phyloP scores from a whole-genome alignment of 2,888 invertebrate genomes.

The Tenthredo notha region DNA sequence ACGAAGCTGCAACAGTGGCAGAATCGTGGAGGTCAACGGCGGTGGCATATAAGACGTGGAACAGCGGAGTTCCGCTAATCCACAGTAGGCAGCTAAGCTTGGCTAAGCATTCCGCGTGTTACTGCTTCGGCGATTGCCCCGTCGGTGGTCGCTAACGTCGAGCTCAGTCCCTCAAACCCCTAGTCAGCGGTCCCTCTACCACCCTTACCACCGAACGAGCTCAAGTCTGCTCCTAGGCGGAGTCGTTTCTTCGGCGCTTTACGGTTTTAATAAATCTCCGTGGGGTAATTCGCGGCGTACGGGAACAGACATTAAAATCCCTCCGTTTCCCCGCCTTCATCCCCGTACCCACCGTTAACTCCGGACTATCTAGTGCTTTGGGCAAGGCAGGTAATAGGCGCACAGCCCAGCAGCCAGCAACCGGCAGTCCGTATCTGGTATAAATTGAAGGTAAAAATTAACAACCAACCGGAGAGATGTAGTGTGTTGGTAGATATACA shows the following conservation, averaged over 20 bases:
- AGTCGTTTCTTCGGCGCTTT: slow-evolving; percentile 75
- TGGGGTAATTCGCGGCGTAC: slow-evolving; percentile 75
- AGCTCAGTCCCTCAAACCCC: slow-evolving; percentile 62
- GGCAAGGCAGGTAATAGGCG: slow-evolving; percentile 44
- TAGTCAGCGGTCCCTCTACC: slow-evolving; percentile 56
- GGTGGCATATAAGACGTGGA: slow-evolving; percentile 57
- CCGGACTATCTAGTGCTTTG: slow-evolving; percentile 43
- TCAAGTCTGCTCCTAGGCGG: slow-evolving; percentile 64
- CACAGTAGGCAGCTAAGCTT: slow-evolving; percentile 66
- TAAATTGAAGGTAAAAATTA: slow-evolving; percentile 65
- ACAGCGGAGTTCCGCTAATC: slow-evolving; percentile 64
- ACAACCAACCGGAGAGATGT: slow-evolving; percentile 50
- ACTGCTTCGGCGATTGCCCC: slow-evolving; percentile 62
- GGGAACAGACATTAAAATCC: slow-evolving; percentile 72
- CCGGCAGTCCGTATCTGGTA: slow-evolving; percentile 46
- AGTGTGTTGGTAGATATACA: slow-evolving; percentile 10
- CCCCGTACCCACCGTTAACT: slow-evolving; percentile 45
- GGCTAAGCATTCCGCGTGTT: slow-evolving; percentile 65
- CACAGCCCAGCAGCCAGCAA: slow-evolving; percentile 15
- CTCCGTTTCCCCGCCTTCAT: slow-evolving; percentile 38
- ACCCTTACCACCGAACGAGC: slow-evolving; percentile 62
- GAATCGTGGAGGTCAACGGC: neutral
- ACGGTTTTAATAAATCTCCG: slow-evolving; percentile 77
- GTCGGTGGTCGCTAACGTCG: slow-evolving; percentile 72
- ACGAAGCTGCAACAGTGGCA: slow-evolving; percentile 5